Evolutionary conservation across 1,140 invertebrate genomes (phyloP).

Genomic region (Zaprionus nigranus): DNA sequence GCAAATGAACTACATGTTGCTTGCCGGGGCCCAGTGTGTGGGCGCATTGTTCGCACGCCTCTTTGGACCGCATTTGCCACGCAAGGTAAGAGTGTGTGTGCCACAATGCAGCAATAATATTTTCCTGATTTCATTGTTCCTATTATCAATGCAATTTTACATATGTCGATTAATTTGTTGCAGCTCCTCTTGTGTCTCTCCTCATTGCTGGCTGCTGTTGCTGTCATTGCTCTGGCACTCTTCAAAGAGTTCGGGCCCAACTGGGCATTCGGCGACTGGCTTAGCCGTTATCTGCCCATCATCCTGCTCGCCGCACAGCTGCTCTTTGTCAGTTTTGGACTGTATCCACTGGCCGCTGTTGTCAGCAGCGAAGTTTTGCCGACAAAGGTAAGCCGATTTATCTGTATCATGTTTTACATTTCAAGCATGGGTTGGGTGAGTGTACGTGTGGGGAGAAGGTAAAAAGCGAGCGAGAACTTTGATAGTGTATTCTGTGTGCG

Average conservation of each 20-base stretch:
- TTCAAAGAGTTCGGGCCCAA: constrained; percentile 51
- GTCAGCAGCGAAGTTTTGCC: constrained; percentile 72
- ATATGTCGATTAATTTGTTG: neutral
- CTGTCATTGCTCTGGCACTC: constrained; percentile 53
- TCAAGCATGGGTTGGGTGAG: neutral
- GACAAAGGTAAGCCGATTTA: constrained; percentile 62
- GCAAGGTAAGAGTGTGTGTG: constrained; percentile 46
- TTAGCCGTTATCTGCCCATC: constrained; percentile 56
- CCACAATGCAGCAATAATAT: neutral
- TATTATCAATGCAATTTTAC: neutral
- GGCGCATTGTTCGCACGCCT: constrained; percentile 59
- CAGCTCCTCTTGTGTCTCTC: constrained; percentile 67
- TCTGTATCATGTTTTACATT: neutral
- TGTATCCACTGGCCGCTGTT: constrained; percentile 66
- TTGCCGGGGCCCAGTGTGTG: constrained; percentile 54
- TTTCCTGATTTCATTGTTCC: too few species aligned
- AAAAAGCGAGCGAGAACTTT: neutral
- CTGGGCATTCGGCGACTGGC: constrained; percentile 43
- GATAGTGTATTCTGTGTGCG: too few species aligned
- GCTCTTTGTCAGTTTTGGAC: constrained; percentile 68
- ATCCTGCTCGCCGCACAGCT: constrained; percentile 54
- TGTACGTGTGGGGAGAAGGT: too few species aligned
- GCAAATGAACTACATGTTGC: constrained; percentile 55
- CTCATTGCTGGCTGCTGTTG: constrained; percentile 53
- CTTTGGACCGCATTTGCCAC: constrained; percentile 49